Evolutionary conservation across 2,113 vertebrate genomes (phyloP).

Genomic region (Daphoenositta chrysoptera): DNA sequence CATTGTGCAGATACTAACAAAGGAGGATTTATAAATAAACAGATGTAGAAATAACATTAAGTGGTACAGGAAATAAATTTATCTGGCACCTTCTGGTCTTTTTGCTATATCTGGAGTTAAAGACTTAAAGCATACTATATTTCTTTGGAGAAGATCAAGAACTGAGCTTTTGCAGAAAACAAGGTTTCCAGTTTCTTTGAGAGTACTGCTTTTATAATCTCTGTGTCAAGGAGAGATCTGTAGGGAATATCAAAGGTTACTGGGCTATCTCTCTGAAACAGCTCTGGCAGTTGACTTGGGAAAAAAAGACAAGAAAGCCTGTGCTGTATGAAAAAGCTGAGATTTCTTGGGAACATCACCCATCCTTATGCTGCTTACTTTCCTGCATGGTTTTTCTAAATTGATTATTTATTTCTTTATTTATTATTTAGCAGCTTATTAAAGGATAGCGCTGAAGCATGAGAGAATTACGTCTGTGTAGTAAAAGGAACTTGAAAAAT

Average conservation of each 20-base stretch:
- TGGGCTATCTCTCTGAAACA: not conserved
- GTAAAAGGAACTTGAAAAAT: not conserved
- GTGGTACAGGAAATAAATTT: not conserved
- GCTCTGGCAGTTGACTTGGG: not conserved
- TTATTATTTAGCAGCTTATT: not conserved
- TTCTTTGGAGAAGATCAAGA: not conserved
- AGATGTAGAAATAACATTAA: not conserved
- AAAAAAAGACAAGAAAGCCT: not conserved
- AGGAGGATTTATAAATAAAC: not conserved
- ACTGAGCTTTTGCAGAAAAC: not conserved
- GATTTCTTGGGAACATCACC: not conserved
- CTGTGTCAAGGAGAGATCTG: not conserved
- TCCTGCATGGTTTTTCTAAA: rapidly evolving
- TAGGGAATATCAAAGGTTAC: not conserved
- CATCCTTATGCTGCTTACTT: not conserved
- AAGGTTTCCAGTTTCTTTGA: not conserved
- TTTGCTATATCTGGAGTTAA: not conserved
- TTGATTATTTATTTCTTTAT: not conserved
- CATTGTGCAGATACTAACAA: not conserved
- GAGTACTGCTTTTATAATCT: not conserved
- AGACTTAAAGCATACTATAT: not conserved
- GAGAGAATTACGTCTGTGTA: not conserved
- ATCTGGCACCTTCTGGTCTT: not conserved
- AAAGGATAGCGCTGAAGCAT: not conserved
- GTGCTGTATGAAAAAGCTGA: not conserved